A percentile compares a stretch with the other conserved stretches of the same genome.
Evolutionary conservation across 2,113 vertebrate species (phyloP).

Genomic region (Vanacampus margaritifer): DNA sequence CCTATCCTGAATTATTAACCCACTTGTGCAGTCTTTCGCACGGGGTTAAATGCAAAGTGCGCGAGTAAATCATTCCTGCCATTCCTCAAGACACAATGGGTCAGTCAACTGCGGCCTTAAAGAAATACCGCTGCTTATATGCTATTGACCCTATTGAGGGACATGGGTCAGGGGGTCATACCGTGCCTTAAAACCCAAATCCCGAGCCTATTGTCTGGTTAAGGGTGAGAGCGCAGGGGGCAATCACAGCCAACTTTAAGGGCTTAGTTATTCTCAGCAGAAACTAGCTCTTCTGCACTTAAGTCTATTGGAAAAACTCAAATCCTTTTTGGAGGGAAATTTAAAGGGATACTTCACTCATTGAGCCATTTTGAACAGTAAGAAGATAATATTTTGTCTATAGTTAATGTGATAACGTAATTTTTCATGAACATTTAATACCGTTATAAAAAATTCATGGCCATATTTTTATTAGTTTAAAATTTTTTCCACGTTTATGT

Average conservation of each 20-base stretch:
- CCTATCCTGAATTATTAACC: constrained; percentile 21
- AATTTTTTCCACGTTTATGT: no score
- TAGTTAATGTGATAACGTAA: no score
- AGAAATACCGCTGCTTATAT: constrained; percentile 95
- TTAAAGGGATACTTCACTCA: no score
- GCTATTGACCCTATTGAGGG: constrained; percentile 92
- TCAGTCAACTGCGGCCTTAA: constrained; percentile 77
- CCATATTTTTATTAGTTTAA: no score
- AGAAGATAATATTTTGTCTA: no score
- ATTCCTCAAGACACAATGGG: constrained; percentile 56
- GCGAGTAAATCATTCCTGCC: constrained; percentile 53
- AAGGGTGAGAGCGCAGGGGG: constrained; percentile 70
- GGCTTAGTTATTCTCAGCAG: constrained; percentile 57
- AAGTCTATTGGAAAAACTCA: constrained; percentile 58
- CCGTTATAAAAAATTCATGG: no score
- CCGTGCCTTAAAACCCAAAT: constrained; percentile 61
- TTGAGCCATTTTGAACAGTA: no score
- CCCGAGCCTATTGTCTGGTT: constrained; percentile 63
- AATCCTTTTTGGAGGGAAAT: constrained; percentile 55
- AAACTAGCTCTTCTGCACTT: constrained; percentile 56
- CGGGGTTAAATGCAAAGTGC: constrained; percentile 38
- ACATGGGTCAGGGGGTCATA: constrained; percentile 74
- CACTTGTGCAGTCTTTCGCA: constrained; percentile 29
- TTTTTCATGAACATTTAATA: no score
- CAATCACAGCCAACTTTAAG: constrained; percentile 63